Conservation (phyloP, 2,113 vertebrate genomes). For the Lepisosteus osseus region DNA sequence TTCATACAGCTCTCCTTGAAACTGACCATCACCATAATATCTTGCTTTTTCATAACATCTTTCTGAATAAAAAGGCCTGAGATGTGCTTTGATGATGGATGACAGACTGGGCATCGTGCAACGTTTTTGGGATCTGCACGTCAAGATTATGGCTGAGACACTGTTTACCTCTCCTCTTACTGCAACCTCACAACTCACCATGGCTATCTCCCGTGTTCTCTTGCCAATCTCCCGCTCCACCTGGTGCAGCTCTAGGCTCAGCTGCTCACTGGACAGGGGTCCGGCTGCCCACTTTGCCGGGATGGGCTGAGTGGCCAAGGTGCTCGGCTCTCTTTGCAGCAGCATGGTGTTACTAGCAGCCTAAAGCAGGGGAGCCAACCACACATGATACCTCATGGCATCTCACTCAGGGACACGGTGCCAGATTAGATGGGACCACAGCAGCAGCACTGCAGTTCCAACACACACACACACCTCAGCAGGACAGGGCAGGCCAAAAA, state of each 20-base stretch:
- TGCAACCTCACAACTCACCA: conserved; percentile 70
- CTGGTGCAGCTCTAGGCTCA: conserved; percentile 92
- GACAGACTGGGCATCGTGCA: too few relatives aligned
- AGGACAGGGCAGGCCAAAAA: background rate
- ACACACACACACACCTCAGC: too few relatives aligned
- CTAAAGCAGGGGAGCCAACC: conserved; percentile 59
- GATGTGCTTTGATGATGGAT: too few relatives aligned
- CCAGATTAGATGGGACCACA: background rate
- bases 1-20: too few relatives aligned
- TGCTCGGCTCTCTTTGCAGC: conserved; percentile 84
- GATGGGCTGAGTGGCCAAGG: conserved; percentile 73
- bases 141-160: too few relatives aligned
- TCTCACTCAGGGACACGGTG: background rate
- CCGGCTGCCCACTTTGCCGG: conserved; percentile 84
- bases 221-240: conserved; percentile 96
- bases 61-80: too few relatives aligned
- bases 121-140: too few relatives aligned
- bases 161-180: background rate
- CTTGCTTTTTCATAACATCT: too few relatives aligned
- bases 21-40: too few relatives aligned
- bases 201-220: conserved; percentile 87
- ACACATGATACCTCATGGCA: background rate
- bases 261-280: conserved; percentile 87
- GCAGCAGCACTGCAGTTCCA: background rate
- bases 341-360: conserved; percentile 84